phyloP scores from a whole-genome alignment of 2,797 vertebrate genomes.

The Hypotaenidia okinawae region DNA sequence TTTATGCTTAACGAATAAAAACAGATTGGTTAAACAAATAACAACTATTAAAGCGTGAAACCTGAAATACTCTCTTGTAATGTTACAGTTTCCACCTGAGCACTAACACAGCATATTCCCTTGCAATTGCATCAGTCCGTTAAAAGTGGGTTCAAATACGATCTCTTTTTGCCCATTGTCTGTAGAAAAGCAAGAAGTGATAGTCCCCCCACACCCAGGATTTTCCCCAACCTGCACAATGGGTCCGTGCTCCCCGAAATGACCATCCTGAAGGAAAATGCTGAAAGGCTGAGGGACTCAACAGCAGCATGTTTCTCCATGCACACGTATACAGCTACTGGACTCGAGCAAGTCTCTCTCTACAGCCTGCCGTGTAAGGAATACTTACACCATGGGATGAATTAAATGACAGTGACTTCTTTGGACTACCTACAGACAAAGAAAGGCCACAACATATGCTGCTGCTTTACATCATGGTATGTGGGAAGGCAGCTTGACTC shows the following conservation, averaged over 20 bases:
- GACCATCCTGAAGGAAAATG: not conserved
- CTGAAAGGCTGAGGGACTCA: not conserved
- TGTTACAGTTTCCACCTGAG: not conserved
- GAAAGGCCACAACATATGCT: not conserved
- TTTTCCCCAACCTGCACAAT: not conserved
- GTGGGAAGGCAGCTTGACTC: not conserved
- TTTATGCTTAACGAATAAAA: conserved; percentile 25
- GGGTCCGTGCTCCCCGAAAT: not conserved
- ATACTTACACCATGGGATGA: not conserved
- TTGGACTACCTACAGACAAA: not conserved
- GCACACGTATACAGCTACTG: not conserved
- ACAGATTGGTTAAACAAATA: conserved; percentile 45
- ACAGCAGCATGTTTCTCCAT: not conserved
- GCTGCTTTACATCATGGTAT: not conserved
- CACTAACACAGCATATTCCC: not conserved
- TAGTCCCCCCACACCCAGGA: not conserved
- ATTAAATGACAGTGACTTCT: not conserved
- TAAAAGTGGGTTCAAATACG: not conserved
- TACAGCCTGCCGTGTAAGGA: not conserved
- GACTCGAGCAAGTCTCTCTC: not conserved
- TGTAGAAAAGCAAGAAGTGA: not conserved
- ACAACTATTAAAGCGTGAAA: not conserved
- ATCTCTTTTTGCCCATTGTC: not conserved
- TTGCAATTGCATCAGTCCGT: not conserved
- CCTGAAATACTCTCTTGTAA: not conserved